Base-by-base conservation (phyloP, 2,888 invertebrate genomes). In the Panopea generosa region DNA sequence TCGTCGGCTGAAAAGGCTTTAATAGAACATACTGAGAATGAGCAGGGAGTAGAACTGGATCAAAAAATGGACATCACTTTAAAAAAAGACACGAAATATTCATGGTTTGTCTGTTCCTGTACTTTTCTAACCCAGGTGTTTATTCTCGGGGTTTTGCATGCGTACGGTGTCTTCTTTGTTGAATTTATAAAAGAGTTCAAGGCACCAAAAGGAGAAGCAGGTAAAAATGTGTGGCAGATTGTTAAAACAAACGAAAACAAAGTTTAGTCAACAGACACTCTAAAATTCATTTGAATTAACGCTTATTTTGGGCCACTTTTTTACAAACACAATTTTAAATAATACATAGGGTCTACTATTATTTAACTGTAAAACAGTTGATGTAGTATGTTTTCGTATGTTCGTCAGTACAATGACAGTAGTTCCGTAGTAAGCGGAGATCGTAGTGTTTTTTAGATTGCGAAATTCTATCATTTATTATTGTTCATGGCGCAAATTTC, bases 141-240 rank as follows among this genome's bases (percentile, higher is more conserved):
- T 50, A 83, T 87, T 53, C 80, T 85, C n/a, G 89, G 90, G 27
- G 63, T 89, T 27, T 71, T 89, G 16, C 86, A 88, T 77, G 84
- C 83, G 9, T 90, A 83, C 60, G 89, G 89, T 27, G 84, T 89
- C 11, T 90, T 89, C 80, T 89, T 88, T 76, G 87, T 89, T n/a
- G 86, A 82, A 60, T 86, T 90, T 76, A 29, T 84, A 6, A 67
- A 84, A 38, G 88, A 87, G 29, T 89, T 89, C 56, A 62, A 81
- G 33, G 52, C 84, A 20, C 63, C 86, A 45, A 87, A 86, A 77
- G 84, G 84, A 40, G 62, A 83, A 74, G 82, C 86, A 84, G 90
- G 90, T 90, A 85, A 69, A 52, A n/a, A n/a, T 50, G 22, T 22
- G n/a, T 33, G 38, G 14, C 3, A 27, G 29, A 18, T 24, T n/a